Percentiles rank a stretch among this genome's conserved stretches.
These are phyloP conservation scores for Sarcophaga rosellei DNA, from an alignment of 2,888 invertebrate species.

Conservation along the genomic window DNA sequence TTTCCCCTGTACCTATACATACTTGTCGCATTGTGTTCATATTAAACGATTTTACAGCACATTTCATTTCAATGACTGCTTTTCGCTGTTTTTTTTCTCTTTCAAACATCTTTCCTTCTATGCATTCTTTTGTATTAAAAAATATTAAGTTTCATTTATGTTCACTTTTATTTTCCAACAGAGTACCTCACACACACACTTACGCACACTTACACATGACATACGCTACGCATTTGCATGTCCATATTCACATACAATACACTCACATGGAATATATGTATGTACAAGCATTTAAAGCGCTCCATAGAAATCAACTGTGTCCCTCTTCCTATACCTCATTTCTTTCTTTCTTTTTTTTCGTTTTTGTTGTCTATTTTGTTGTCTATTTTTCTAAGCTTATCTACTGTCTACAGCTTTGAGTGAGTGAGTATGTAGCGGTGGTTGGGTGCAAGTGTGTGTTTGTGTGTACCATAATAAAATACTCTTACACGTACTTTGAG, in stretches of 20 bases:
- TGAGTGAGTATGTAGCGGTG: neutral
- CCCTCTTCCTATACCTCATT: neutral
- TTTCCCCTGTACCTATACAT: neutral
- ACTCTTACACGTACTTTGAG: slow-evolving; percentile 3
- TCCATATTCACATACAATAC: neutral
- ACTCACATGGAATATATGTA: neutral
- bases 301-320: neutral
- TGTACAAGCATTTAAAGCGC: neutral
- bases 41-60: slow-evolving; percentile 23
- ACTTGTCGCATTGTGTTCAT: slow-evolving; percentile 1
- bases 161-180: slow-evolving; percentile 37
- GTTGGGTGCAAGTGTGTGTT: neutral
- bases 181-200: neutral
- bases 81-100: neutral
- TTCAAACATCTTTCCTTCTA: slow-evolving; percentile 1
- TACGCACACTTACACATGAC: neutral
- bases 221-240: neutral
- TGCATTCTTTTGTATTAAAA: neutral
- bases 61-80: slow-evolving; percentile 30
- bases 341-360: too few relatives aligned
- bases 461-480: slow-evolving; percentile 30
- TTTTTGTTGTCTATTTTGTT: too few relatives aligned
- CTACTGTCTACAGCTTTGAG: neutral
- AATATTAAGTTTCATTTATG: slow-evolving; percentile 41
- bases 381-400: neutral